Base-by-base conservation (phyloP, 2,113 vertebrate genomes). In the Spea bombifrons region DNA sequence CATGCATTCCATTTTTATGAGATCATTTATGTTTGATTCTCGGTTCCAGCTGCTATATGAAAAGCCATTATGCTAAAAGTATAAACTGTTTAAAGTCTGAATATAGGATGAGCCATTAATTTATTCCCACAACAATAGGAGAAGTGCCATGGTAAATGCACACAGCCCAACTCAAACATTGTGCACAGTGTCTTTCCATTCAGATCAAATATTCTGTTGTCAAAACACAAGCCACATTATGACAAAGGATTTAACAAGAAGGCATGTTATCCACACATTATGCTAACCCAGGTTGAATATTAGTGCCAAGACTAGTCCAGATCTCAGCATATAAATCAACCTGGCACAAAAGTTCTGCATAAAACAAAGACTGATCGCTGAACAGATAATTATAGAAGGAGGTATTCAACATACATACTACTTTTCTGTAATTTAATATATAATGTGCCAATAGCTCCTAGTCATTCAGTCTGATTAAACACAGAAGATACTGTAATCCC, bases 121-220 rank as follows among this genome's bases (percentile, higher is more conserved):
- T 68, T 80, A 74, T 68, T 61, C 65, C 64, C 52, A 9, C 45
- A 52, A 74, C 71, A 80, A 80, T 74, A 13, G 77, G 16, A 47
- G 43, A 55, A 57, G 52, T 46, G 78, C 10, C 44, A 72, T 17
- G n/a, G 7, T 80, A 30, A 30, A 55, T 48, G 46, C 52, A 68
- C 45, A 50, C 44, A 74, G 53, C 9, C 16, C 71, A 73, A 80
- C 64, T 68, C 78, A 74, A 50, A 74, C 71, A 80, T 80, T 80
- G 71, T 72, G 48, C 78, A 9, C 47, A n/a, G 17, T 57, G 15
- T 66, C 71, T 73, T 30, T 68, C 53, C 71, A 80, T 80, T 68
- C 50, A 59, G 7, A 68, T 74, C 71, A 67, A 73, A 80, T 80
- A 61, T 68, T 74, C 44, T 77, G 76, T 78, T 78, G 78, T 80